Evolutionary conservation across 2,888 invertebrate species (phyloP).

Genomic region (Tetropium fuscum): DNA sequence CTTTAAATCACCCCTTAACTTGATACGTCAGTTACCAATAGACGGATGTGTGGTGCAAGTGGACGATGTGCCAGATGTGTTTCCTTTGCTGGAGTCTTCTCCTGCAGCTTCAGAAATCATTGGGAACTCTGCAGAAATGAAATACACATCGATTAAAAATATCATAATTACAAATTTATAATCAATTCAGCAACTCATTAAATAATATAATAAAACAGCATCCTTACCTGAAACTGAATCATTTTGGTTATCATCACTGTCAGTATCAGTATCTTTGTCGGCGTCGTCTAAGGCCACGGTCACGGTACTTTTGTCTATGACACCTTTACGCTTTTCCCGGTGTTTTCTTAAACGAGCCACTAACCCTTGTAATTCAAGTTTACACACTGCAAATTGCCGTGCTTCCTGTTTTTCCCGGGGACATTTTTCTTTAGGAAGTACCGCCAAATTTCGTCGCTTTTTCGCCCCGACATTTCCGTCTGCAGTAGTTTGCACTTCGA

Average conservation of each 20-base stretch:
- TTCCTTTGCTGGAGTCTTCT: not conserved
- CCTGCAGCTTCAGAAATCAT: not conserved
- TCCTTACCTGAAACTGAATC: not conserved
- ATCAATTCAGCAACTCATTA: no score
- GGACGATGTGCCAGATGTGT: not conserved
- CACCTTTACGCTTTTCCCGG: not conserved
- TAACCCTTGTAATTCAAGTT: not conserved
- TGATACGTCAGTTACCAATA: no score
- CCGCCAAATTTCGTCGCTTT: not conserved
- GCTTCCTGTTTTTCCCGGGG: no score
- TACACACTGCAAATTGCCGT: not conserved
- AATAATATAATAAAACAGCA: not conserved
- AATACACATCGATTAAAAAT: not conserved
- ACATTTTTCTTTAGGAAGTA: not conserved
- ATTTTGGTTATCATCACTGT: not conserved
- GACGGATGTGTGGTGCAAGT: not conserved
- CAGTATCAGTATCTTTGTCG: not conserved
- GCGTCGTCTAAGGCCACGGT: not conserved
- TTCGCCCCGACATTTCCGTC: slow-evolving; percentile 1
- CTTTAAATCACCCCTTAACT: no score
- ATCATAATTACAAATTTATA: no score
- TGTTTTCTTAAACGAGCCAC: not conserved
- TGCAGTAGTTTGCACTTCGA: not conserved
- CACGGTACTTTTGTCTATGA: not conserved
- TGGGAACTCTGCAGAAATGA: not conserved